These are phyloP conservation scores for Hipparchia semele DNA, from an alignment of 2,888 invertebrate genomes.

Conservation along the genomic window DNA sequence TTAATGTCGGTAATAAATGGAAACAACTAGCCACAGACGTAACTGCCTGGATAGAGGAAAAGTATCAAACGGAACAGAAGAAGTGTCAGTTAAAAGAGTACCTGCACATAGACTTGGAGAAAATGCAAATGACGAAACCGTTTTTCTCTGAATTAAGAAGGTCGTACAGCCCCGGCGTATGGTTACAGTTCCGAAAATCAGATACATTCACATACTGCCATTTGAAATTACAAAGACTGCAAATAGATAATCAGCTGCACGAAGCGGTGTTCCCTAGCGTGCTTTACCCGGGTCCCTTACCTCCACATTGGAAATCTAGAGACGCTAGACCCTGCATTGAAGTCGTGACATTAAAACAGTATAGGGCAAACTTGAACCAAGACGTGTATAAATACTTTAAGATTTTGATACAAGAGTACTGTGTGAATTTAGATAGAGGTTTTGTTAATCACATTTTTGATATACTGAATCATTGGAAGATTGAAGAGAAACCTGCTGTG, in stretches of 20 bases:
- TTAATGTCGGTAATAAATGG: constrained; percentile 91
- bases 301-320: constrained; percentile 65
- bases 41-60: constrained; percentile 92
- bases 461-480: constrained; percentile 83
- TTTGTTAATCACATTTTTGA: constrained; percentile 85
- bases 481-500: constrained; percentile 82
- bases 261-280: constrained; percentile 88
- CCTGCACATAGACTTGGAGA: constrained; percentile 90
- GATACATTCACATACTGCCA: constrained; percentile 86
- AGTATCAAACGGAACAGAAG: constrained; percentile 86
- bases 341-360: constrained; percentile 79
- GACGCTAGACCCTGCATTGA: constrained; percentile 84
- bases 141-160: constrained; percentile 91
- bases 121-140: constrained; percentile 94
- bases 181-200: constrained; percentile 88
- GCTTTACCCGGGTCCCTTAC: constrained; percentile 84
- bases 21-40: constrained; percentile 89
- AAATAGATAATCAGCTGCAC: constrained; percentile 90
- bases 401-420: constrained; percentile 86
- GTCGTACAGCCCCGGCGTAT: constrained; percentile 88
- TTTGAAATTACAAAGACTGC: constrained; percentile 85
- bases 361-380: constrained; percentile 74
- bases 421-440: constrained; percentile 87
- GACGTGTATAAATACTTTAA: constrained; percentile 85
- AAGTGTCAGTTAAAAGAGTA: constrained; percentile 90